These are phyloP conservation scores for Choloepus hoffmanni DNA, from an alignment of 2,113 vertebrate species.

Conservation along the genomic window DNA sequence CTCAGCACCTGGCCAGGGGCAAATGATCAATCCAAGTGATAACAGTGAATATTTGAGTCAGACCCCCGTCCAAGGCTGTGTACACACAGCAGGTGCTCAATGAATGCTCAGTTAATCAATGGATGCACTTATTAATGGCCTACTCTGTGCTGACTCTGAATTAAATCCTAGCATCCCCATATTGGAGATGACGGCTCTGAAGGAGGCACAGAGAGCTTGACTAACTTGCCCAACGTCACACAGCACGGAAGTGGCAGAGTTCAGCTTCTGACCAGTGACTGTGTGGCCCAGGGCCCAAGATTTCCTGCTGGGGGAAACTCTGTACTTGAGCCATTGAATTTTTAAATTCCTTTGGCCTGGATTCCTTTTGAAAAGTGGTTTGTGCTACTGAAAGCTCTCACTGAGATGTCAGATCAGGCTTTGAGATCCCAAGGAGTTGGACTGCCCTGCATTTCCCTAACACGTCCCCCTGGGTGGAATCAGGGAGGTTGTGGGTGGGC, in stretches of 20 bases:
- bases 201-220: neutral
- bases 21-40: neutral
- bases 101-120: neutral
- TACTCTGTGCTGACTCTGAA: neutral
- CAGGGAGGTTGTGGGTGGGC: neutral
- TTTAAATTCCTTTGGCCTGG: neutral
- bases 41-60: neutral
- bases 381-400: neutral
- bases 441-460: neutral
- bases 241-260: neutral
- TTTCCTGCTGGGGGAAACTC: neutral
- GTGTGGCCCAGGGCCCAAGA: neutral
- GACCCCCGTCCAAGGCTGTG: neutral
- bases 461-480: no score
- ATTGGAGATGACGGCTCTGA: neutral
- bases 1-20: neutral
- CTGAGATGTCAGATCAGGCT: neutral
- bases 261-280: neutral
- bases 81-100: neutral
- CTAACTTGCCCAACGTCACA: neutral
- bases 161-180: neutral
- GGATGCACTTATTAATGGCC: neutral
- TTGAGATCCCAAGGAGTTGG: neutral
- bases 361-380: neutral
- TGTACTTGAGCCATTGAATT: neutral